Conservation (phyloP, 2,797 vertebrate genomes). For the Poecilia wingei region DNA sequence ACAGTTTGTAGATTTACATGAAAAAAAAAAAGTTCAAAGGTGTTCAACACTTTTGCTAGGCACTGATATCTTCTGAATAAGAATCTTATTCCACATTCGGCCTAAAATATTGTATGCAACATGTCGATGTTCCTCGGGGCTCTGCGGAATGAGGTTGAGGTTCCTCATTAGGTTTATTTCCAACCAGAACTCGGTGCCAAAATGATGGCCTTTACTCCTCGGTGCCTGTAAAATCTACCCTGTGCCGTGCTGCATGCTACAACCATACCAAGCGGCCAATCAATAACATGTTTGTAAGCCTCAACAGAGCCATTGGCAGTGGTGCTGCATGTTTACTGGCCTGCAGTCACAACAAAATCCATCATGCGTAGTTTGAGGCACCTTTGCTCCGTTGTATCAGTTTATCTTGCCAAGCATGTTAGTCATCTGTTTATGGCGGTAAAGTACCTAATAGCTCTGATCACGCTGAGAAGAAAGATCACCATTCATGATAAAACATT, state of each 20-base stretch:
- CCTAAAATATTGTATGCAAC: not conserved
- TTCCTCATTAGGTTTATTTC: slow-evolving; percentile 52
- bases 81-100: not conserved
- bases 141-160: slow-evolving; percentile 10
- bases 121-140: slow-evolving; percentile 5
- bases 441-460: not conserved
- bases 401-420: slow-evolving; percentile 10
- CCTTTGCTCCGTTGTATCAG: not conserved
- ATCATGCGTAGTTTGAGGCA: slow-evolving; percentile 33
- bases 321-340: slow-evolving; percentile 40
- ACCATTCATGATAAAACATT: not conserved
- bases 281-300: slow-evolving; percentile 61
- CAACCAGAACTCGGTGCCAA: slow-evolving; percentile 30
- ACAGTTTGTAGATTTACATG: not conserved
- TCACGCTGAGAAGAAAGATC: not conserved
- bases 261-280: slow-evolving; percentile 50
- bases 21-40: not conserved
- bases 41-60: not conserved
- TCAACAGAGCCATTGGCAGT: slow-evolving; percentile 24
- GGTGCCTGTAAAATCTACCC: slow-evolving; percentile 39
- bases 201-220: slow-evolving; percentile 58
- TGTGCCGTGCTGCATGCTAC: slow-evolving; percentile 22
- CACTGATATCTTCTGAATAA: not conserved
- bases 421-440: not conserved
- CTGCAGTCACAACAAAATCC: slow-evolving; percentile 45